Percentiles rank a stretch among this genome's conserved stretches.
Evolutionary conservation across 2,888 invertebrate species (phyloP).

Genomic region (Zaprionus lineosus): DNA sequence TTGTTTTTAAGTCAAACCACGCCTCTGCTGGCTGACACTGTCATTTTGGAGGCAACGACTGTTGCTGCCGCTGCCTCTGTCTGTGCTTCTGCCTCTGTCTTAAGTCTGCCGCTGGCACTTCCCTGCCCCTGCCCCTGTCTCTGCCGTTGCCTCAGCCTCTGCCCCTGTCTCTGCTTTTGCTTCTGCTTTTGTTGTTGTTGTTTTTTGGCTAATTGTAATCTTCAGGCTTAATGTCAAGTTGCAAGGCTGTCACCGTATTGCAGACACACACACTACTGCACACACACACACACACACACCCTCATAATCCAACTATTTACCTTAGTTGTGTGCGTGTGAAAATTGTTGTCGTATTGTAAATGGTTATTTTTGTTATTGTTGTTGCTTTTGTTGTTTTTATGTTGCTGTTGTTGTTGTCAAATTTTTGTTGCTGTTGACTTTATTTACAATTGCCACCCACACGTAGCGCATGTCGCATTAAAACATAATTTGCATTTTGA

Average conservation of each 20-base stretch:
- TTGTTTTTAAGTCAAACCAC: too few relatives aligned
- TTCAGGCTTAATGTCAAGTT: constrained; percentile 64
- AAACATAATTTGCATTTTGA: constrained; percentile 48
- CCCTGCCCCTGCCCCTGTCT: too few relatives aligned
- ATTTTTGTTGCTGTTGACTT: not conserved
- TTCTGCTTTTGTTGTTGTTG: constrained; percentile 9
- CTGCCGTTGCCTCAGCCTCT: too few relatives aligned
- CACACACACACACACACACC: not conserved
- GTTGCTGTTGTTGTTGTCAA: constrained; percentile 9
- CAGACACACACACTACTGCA: constrained; percentile 21
- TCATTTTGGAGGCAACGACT: too few relatives aligned
- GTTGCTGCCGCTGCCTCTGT: not conserved
- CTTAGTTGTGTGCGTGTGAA: constrained; percentile 58
- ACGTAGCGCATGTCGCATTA: constrained; percentile 27
- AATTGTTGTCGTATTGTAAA: constrained; percentile 26
- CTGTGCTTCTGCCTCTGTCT: too few relatives aligned
- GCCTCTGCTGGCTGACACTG: too few relatives aligned
- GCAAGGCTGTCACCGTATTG: constrained; percentile 52
- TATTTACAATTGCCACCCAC: too few relatives aligned
- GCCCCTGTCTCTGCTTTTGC: too few relatives aligned
- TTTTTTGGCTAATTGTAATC: constrained; percentile 46
- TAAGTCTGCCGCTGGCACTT: too few relatives aligned
- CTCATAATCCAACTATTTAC: constrained; percentile 43
- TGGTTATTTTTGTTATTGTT: not conserved
- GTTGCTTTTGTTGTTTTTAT: not conserved